Base-by-base conservation (phyloP, 1,140 invertebrate species). In the Schmidtea mediterranea region DNA sequence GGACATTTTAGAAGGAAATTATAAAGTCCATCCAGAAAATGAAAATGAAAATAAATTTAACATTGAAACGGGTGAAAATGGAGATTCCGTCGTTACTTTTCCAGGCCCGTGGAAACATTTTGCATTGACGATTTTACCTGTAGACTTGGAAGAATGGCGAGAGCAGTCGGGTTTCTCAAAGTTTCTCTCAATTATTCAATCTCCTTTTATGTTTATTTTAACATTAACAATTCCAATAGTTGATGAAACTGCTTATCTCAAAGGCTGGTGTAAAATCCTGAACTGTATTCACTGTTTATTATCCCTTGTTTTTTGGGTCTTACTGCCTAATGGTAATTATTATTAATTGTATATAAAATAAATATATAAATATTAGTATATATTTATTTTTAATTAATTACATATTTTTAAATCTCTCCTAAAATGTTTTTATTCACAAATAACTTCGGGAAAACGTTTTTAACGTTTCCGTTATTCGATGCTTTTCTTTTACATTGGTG, bases 201-300 rank as follows among this genome's bases (percentile, higher is more conserved):
- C 67, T 32, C 74, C 74, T 0, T 55, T 70, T 2, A 66, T 71
- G 54, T 53, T 75, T 36, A 5, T 73, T 0, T 58, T 76, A 2
- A 71, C 70, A 38, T 53, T 75, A 19, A 69, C 74, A 36, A 64
- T 74, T 47, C 75, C 75, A 0, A 64, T 75, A 0, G 72, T 76
- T 12, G 12, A 19, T 16, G 43, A 45, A 24, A 21, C 19, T 8
- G 36, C 46, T 18, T 10, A 6, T 3, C 8, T 48, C 32, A 15
- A 40, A 15, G 46, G 46, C 22, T 48, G 46, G 46, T 48, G 46
- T 19, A 37, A 40, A 24, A 21, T 40, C 18, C 24, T 48, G 16
- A 48, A 48, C 15, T 48, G 46, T 19, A 18, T 48, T 5, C 46
- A 48, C n/a, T 45, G 43, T 24, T 19, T 45, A 45, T 19, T 21